phyloP scores from a whole-genome alignment of 2,113 vertebrate species.

The Ramphastos sulfuratus region DNA sequence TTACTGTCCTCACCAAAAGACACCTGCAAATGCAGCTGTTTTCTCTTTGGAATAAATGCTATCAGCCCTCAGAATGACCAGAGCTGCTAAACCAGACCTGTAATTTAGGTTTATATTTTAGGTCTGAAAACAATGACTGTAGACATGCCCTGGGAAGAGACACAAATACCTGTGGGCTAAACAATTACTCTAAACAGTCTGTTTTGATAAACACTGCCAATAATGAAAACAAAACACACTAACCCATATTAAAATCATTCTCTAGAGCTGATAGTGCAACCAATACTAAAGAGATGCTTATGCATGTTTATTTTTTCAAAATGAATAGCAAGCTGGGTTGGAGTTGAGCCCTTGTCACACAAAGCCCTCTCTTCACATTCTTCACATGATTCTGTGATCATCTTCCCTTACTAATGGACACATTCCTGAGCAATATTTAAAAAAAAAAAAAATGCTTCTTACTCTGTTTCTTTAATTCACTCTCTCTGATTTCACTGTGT shows the following conservation, averaged over 20 bases:
- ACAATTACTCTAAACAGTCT: background rate
- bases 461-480: slow-evolving; percentile 1
- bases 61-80: background rate
- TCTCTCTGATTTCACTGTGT: background rate
- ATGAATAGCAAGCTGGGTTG: background rate
- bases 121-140: background rate
- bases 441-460: background rate
- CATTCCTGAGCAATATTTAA: background rate
- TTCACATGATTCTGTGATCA: too few species aligned
- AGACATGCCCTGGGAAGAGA: background rate
- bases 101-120: background rate
- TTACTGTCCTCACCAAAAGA: background rate
- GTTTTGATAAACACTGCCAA: background rate
- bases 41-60: background rate
- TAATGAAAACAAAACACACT: background rate
- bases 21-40: background rate
- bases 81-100: background rate
- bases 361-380: background rate
- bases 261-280: background rate
- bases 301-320: background rate
- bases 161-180: background rate
- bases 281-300: background rate
- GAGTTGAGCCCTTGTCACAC: background rate
- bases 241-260: background rate
- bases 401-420: background rate